Base-by-base conservation (phyloP, 2,113 vertebrate species). In the Periophthalmodon schlosseri region DNA sequence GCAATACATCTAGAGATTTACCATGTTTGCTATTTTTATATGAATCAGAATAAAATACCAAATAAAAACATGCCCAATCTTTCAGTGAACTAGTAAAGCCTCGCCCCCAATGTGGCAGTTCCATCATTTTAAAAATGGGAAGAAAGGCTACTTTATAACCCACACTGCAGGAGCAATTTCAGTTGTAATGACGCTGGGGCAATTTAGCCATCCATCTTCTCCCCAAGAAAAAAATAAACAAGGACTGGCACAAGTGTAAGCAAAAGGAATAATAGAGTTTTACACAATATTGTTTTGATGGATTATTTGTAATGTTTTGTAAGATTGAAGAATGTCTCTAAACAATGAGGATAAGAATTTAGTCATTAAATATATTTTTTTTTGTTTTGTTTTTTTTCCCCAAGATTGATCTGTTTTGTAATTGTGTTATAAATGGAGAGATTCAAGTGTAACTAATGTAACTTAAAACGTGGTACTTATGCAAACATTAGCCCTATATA, bases 41-140 rank as follows among this genome's bases (percentile, higher is more conserved):
- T 77, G n/a, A 52, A 50, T 5, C 49, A 68, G 47, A 18, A 63
- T 75, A 52, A 56, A 73, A 74, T 47, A 23, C n/a, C 6, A 66
- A 72, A 73, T 75, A 28, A 68, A 78, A 76, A 73, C 12, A 34
- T 20, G 33, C 20, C 60, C 44, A 10, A 68, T 76, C 18, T 68
- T 57, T 68, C 33, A 49, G 47, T 57, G 64, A 72, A 58, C 72
- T 44, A 67, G 65, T 67, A 47, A 52, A 67, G 50, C 63, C 56
- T 23, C 34, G 56, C 36, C 68, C 9, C 24, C 70, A 60, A 24
- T 74, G 52, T 74, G 68, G 74, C 58, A 74, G 57, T 74, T 65
- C 50, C 64, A 76, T 82, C n/a, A 79, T 77, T 82, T 82, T 47
- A 64, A 76, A 69, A 81, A 64, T 50, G 0, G 4, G 50, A 69